Base-by-base conservation (phyloP, 2,113 vertebrate genomes). In the Myocastor coypus region DNA sequence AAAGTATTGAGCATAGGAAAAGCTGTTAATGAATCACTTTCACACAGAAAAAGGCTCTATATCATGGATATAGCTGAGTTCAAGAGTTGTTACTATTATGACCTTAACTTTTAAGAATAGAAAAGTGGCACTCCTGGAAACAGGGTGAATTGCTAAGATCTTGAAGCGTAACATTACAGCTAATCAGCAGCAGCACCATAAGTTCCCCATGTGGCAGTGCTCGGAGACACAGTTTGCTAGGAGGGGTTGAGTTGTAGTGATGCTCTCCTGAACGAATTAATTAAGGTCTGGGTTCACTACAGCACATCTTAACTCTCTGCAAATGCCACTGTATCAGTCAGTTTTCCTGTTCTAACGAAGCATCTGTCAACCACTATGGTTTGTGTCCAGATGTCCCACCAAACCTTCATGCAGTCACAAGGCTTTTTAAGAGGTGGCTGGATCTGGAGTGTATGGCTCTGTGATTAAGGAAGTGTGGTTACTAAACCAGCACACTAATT, bases 41-140 rank as follows among this genome's bases (percentile, higher is more conserved):
- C 71, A 32, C 71, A 55, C 46, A 57, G 5, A 20, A 59, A 42
- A 81, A 5, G 19, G 11, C 14, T 61, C 40, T 3, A 1, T 11
- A 22, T 2, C 0, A 5, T 75, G 19, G 0, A 12, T 17, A 0
- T 17, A 17, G 40, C 46, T 52, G 26, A 16, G 20, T 40, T 63
- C 20, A 14, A 68, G 46, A 19, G 19, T 22, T 52, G 3, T 1
- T 6, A 6, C 46, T 30, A 4, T 11, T 30, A 64, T 12, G 77
- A 69, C 32, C 13, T 69, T 42, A 24, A 1, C 32, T 69, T 57
- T 64, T 46, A 69, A 46, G 66, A 61, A 37, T 28, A 68, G 66
- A 63, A 77, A 37, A 59, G 34, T 19, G 52, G 68, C 22, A n/a
- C 20, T 55, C n/a, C 19, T 46, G 64, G 57, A 59, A 28, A n/a